These are phyloP conservation scores for Xiphorhynchus elegans DNA, from an alignment of 2,113 vertebrate species.

Conservation along the genomic window DNA sequence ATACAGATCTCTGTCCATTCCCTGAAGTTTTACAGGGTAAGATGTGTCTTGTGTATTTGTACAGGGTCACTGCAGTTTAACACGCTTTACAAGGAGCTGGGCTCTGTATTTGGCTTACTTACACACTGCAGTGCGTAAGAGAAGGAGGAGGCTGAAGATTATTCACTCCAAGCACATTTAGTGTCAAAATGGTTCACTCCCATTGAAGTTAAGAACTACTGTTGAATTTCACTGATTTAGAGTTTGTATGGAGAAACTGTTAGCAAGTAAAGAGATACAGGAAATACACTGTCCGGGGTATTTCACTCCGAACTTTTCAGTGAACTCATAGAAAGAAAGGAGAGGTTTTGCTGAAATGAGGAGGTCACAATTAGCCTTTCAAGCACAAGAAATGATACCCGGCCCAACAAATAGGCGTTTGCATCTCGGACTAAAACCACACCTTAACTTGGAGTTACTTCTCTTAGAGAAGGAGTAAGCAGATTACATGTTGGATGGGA, in stretches of 20 bases:
- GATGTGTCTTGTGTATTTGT: background rate
- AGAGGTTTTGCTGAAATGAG: background rate
- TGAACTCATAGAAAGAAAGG: background rate
- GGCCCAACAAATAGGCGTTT: background rate
- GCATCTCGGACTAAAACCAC: background rate
- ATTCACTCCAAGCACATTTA: background rate
- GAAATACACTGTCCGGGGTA: background rate
- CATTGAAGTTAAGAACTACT: background rate
- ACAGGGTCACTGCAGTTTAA: background rate
- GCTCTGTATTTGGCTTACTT: background rate
- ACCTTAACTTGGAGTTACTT: background rate
- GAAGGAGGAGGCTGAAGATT: background rate
- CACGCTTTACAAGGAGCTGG: accelerated
- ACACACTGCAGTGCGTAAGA: no score
- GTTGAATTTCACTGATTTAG: background rate
- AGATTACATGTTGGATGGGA: background rate
- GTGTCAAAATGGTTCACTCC: background rate
- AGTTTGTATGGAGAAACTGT: background rate
- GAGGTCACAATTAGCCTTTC: background rate
- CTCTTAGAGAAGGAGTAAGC: background rate
- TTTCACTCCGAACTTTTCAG: background rate
- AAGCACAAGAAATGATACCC: background rate
- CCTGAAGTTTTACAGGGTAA: background rate
- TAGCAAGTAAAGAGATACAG: background rate
- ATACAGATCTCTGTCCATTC: background rate